Percentiles rank a stretch among this genome's conserved stretches.
phyloP scores from a whole-genome alignment of 1,140 invertebrate genomes.

The Papilio aristodemus region DNA sequence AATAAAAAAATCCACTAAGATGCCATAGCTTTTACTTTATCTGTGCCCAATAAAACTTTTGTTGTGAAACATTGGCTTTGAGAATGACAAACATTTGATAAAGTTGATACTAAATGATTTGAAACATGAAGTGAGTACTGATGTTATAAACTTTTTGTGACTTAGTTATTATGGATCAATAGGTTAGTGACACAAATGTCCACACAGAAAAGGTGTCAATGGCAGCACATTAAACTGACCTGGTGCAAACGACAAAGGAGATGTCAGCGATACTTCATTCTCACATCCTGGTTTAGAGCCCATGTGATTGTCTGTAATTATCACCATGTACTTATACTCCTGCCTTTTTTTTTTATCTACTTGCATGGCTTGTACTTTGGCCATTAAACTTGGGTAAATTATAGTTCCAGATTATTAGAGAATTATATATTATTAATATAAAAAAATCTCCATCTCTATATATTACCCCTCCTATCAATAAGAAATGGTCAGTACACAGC shows the following conservation, averaged over 20 bases:
- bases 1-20: not conserved
- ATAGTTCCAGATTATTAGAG: not conserved
- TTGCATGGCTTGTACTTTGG: constrained; percentile 7
- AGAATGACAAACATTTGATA: constrained; percentile 11
- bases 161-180: constrained; percentile 50
- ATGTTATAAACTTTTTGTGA: constrained; percentile 31
- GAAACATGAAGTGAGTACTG: constrained; percentile 8
- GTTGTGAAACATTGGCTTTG: constrained; percentile 1
- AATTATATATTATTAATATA: not conserved
- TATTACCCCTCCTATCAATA: not conserved
- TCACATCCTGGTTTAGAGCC: constrained; percentile 89
- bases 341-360: constrained; percentile 22
- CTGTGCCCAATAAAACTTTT: not conserved
- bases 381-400: not conserved
- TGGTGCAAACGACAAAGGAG: constrained; percentile 86
- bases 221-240: constrained; percentile 85
- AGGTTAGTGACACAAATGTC: constrained; percentile 77
- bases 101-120: not conserved
- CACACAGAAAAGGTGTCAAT: constrained; percentile 75
- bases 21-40: not conserved
- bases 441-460: not conserved
- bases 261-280: constrained; percentile 84
- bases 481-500: not conserved
- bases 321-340: constrained; percentile 58
- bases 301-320: constrained; percentile 84